Evolutionary conservation across 2,797 vertebrate species (phyloP).

Genomic region (Odontamblyopus rebecca): DNA sequence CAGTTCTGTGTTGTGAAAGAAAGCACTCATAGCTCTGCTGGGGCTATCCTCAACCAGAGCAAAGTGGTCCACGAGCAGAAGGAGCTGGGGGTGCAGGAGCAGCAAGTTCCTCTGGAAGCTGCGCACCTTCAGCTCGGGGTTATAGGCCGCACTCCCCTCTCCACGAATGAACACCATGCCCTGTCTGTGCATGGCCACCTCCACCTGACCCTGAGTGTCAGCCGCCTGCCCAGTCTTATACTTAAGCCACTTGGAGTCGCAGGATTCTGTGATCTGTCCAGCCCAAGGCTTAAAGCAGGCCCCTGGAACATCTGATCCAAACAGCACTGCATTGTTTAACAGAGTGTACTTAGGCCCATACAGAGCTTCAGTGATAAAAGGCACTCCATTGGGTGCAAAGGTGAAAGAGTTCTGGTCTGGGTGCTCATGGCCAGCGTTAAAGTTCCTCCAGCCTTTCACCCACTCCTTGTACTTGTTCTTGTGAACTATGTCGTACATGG

Average conservation of each 20-base stretch:
- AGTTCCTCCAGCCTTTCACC: constrained; percentile 96
- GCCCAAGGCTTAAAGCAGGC: constrained; percentile 94
- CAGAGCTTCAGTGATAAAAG: constrained; percentile 94
- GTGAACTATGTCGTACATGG: constrained; percentile 97
- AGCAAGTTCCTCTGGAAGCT: constrained; percentile 90
- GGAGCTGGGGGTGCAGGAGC: constrained; percentile 93
- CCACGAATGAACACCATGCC: constrained; percentile 93
- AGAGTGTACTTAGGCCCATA: constrained; percentile 96
- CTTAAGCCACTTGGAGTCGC: constrained; percentile 95
- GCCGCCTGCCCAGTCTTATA: constrained; percentile 90
- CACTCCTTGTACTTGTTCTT: constrained; percentile 93
- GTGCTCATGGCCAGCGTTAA: constrained; percentile 96
- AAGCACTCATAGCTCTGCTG: constrained; percentile 83
- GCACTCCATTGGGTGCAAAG: constrained; percentile 91
- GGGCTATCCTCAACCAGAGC: constrained; percentile 85
- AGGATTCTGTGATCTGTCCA: constrained; percentile 95
- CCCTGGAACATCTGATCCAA: constrained; percentile 81
- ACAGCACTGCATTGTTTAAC: constrained; percentile 93
- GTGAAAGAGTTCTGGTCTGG: constrained; percentile 98
- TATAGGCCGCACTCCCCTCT: constrained; percentile 88
- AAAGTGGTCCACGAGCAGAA: constrained; percentile 92
- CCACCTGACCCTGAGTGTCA: constrained; percentile 85
- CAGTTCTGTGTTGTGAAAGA: constrained; percentile 94
- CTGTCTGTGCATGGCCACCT: constrained; percentile 81
- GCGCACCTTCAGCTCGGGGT: constrained; percentile 84